These are phyloP conservation scores for Scolopax rusticola DNA, from an alignment of 2,797 vertebrate genomes.

Conservation along the genomic window DNA sequence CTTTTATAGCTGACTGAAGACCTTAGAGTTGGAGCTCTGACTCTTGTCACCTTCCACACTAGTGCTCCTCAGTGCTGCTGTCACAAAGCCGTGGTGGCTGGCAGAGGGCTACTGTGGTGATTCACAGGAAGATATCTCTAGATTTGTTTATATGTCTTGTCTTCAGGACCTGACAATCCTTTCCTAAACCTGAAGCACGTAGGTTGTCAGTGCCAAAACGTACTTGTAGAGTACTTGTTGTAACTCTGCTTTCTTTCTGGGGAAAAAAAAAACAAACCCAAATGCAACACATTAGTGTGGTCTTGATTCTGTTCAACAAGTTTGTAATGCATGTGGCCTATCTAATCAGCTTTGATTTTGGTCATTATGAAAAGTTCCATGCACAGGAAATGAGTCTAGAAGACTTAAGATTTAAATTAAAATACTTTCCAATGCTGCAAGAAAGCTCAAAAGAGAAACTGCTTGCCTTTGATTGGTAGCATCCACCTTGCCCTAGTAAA, in stretches of 20 bases:
- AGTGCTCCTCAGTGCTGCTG: background rate
- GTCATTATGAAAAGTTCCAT: background rate
- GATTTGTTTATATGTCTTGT: background rate
- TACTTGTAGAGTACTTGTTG: background rate
- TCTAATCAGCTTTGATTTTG: background rate
- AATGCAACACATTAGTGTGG: rapidly evolving
- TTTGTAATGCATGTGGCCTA: rapidly evolving
- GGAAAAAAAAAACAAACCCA: background rate
- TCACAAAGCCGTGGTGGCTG: rapidly evolving
- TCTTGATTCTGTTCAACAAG: background rate
- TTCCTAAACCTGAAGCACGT: background rate
- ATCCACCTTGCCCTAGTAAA: background rate
- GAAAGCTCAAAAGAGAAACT: background rate
- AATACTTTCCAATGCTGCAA: background rate
- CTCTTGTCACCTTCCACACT: background rate
- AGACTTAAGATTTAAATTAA: background rate
- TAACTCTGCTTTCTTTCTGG: background rate
- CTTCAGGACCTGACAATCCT: background rate
- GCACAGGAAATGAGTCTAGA: background rate
- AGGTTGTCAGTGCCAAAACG: background rate
- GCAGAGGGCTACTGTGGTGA: rapidly evolving
- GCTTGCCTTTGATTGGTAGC: background rate
- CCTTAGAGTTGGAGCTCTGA: background rate
- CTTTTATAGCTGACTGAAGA: background rate
- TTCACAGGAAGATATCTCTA: background rate